Evolutionary conservation across 2,888 invertebrate species (phyloP).

Genomic region (Neoitamus cyanurus): DNA sequence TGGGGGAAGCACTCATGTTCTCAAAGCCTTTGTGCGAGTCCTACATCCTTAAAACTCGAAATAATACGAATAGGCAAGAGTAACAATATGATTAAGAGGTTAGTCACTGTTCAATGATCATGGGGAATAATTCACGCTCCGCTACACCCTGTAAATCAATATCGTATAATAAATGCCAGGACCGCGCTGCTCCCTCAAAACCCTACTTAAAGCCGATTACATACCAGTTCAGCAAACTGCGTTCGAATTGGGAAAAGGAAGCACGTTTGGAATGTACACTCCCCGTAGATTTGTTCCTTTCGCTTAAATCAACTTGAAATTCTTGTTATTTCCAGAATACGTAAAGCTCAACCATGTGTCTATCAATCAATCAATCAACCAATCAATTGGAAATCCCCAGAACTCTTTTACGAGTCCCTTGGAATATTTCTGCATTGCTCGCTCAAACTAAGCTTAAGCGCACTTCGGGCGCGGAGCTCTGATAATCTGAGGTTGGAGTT

Average conservation of each 20-base stretch:
- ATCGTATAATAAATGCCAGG: background rate
- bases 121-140: slow-evolving; percentile 2
- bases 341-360: slow-evolving; percentile 43
- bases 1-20: background rate
- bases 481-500: slow-evolving; percentile 20
- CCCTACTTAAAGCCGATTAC: background rate
- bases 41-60: background rate
- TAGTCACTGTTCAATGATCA: slow-evolving; percentile 30
- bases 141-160: background rate
- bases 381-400: slow-evolving; percentile 46
- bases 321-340: slow-evolving; percentile 21
- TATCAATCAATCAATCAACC: slow-evolving; percentile 48
- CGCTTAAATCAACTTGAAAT: slow-evolving; percentile 20
- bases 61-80: background rate
- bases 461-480: background rate
- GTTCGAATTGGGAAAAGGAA: slow-evolving; percentile 15
- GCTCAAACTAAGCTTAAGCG: slow-evolving; percentile 17
- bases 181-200: background rate
- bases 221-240: slow-evolving; percentile 3
- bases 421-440: background rate
- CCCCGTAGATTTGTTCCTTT: slow-evolving; percentile 15
- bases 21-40: background rate
- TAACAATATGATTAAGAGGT: slow-evolving; percentile 17
- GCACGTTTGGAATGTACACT: background rate
- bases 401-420: slow-evolving; percentile 2